Percentiles rank a stretch among this genome's conserved stretches.
Conservation (phyloP, 2,113 vertebrate genomes). For the Monarcha castaneiventris region DNA sequence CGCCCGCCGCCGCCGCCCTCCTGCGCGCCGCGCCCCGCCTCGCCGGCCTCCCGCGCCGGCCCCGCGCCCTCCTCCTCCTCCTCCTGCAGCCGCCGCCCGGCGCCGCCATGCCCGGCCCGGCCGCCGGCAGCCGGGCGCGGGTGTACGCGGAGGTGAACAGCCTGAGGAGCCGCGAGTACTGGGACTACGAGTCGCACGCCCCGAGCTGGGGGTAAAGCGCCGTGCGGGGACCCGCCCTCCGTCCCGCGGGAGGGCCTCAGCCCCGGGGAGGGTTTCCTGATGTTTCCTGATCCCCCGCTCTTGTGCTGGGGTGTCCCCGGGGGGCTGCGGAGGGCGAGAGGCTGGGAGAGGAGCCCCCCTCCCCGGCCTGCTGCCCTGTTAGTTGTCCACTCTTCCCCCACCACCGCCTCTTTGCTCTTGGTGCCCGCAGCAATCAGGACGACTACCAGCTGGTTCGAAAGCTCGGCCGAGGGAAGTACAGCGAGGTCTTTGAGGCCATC, state of each 20-base stretch:
- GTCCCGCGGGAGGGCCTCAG: not conserved
- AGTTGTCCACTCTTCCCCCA: not conserved
- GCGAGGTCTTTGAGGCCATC: slow-evolving; percentile 98
- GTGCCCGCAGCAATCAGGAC: slow-evolving; percentile 90
- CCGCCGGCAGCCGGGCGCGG: slow-evolving; percentile 92
- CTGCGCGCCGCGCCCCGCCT: too few relatives aligned
- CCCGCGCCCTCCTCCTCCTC: slow-evolving; percentile 4
- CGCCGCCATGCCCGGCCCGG: slow-evolving; percentile 92
- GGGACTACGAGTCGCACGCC: slow-evolving; percentile 95
- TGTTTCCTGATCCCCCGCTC: not conserved
- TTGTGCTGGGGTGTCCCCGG: not conserved
- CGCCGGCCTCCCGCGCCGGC: not conserved
- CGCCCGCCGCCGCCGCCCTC: too few relatives aligned
- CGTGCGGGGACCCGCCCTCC: not conserved
- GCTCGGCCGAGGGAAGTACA: slow-evolving; percentile 96
- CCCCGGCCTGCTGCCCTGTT: not conserved
- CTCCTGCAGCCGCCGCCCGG: slow-evolving; percentile 64
- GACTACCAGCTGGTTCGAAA: slow-evolving; percentile 97
- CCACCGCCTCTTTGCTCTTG: not conserved
- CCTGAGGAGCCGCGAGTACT: slow-evolving; percentile 94
- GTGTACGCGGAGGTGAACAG: slow-evolving; percentile 97
- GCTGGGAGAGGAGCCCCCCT: not conserved
- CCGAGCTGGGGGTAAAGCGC: slow-evolving; percentile 92
- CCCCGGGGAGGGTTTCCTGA: not conserved
- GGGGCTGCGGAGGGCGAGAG: not conserved